Evolutionary conservation across 2,888 invertebrate genomes (phyloP).

Genomic region (Melanostoma scalare): DNA sequence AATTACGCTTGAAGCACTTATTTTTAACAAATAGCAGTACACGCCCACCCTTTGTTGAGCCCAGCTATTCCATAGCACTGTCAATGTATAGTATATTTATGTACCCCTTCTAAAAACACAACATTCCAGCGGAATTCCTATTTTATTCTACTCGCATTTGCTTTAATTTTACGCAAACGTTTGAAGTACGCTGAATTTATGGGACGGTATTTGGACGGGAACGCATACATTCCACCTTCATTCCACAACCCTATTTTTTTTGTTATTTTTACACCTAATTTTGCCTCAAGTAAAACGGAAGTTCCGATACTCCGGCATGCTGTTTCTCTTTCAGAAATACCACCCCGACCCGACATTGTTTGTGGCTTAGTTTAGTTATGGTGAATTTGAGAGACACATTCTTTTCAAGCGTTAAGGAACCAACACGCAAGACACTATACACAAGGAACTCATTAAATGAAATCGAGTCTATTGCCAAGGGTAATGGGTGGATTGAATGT

Average conservation of each 20-base stretch:
- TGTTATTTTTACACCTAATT: slow-evolving; percentile 8
- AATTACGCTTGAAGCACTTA: no score
- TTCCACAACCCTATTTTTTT: not conserved
- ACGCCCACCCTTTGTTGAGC: no score
- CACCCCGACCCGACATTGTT: not conserved
- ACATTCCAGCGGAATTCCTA: slow-evolving; percentile 9
- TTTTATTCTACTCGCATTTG: not conserved
- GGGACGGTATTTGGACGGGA: slow-evolving; percentile 38
- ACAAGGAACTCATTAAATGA: slow-evolving; percentile 14
- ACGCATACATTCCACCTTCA: slow-evolving; percentile 7
- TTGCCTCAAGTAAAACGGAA: not conserved
- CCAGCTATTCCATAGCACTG: no score
- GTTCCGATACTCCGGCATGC: slow-evolving; percentile 25
- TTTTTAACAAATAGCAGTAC: no score
- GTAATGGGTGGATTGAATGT: slow-evolving; percentile 21
- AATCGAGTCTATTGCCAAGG: slow-evolving; percentile 21
- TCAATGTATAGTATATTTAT: no score
- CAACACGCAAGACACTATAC: not conserved
- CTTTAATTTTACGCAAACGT: slow-evolving; percentile 18
- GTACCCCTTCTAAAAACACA: no score
- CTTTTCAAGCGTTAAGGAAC: not conserved
- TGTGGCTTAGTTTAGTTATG: slow-evolving; percentile 20
- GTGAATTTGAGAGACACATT: slow-evolving; percentile 3
- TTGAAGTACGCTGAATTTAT: slow-evolving; percentile 11
- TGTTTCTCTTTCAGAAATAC: no score